Evolutionary conservation across 1,140 invertebrate species (phyloP).

Genomic region (Drosophila pachea): DNA sequence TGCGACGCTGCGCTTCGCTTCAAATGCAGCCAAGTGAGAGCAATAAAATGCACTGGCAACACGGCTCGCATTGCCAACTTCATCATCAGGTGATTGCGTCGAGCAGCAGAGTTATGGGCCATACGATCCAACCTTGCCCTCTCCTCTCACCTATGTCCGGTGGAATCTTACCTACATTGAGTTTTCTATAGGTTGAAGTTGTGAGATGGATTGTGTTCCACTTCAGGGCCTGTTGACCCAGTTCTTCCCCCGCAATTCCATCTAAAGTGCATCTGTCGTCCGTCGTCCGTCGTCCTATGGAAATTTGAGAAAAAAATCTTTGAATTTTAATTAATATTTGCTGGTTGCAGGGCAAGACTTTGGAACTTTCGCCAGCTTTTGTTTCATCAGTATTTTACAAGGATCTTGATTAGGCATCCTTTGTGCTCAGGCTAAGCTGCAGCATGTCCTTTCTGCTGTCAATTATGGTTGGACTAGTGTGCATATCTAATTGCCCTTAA

Average conservation of each 20-base stretch:
- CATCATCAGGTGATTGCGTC: slow-evolving; percentile 32
- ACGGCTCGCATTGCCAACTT: slow-evolving; percentile 46
- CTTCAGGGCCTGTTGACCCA: too few species aligned
- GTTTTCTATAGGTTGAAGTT: background rate
- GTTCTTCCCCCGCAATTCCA: too few species aligned
- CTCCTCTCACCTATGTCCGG: background rate
- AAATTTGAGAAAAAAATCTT: too few species aligned
- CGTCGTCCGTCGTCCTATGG: too few species aligned
- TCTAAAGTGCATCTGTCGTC: too few species aligned
- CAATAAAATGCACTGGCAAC: slow-evolving; percentile 67
- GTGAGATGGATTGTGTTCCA: too few species aligned
- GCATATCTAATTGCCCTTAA: background rate
- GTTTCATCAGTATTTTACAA: background rate
- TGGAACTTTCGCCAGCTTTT: background rate
- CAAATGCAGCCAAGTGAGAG: slow-evolving; percentile 53
- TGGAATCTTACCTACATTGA: background rate
- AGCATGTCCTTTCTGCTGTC: background rate
- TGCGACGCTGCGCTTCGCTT: slow-evolving; percentile 17
- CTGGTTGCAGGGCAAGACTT: too few species aligned
- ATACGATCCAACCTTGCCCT: background rate
- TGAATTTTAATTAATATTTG: too few species aligned
- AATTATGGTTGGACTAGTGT: background rate
- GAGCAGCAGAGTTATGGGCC: slow-evolving; percentile 7
- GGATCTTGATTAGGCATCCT: background rate
- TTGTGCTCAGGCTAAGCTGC: background rate